Conservation (phyloP, 2,113 vertebrate genomes). For the Columba livia region DNA sequence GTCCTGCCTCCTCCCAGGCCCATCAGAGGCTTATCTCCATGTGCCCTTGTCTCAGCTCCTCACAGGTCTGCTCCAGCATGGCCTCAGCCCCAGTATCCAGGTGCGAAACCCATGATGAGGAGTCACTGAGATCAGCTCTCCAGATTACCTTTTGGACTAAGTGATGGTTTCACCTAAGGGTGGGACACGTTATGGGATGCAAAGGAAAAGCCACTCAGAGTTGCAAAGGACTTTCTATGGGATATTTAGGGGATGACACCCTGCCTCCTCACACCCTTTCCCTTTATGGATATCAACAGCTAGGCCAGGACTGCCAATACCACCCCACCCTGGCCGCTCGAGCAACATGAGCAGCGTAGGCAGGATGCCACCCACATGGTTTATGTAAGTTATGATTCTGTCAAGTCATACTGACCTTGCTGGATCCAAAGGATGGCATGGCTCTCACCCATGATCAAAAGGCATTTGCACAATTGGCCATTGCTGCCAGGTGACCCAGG, state of each 20-base stretch:
- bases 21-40: background rate
- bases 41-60: background rate
- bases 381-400: background rate
- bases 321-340: fast-evolving
- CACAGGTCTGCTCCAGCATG: background rate
- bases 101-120: background rate
- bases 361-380: background rate
- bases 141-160: background rate
- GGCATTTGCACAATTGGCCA: background rate
- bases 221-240: background rate
- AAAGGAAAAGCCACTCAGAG: background rate
- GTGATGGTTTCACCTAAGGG: background rate
- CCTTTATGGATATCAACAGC: background rate
- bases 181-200: background rate
- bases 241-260: background rate
- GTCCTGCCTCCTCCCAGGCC: background rate
- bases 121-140: background rate
- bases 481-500: background rate
- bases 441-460: background rate
- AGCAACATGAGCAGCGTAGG: background rate
- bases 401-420: background rate
- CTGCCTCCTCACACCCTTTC: background rate
- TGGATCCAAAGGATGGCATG: fast-evolving
- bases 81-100: background rate
- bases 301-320: background rate